phyloP scores from a whole-genome alignment of 2,113 vertebrate species.

The Rutilus rutilus region DNA sequence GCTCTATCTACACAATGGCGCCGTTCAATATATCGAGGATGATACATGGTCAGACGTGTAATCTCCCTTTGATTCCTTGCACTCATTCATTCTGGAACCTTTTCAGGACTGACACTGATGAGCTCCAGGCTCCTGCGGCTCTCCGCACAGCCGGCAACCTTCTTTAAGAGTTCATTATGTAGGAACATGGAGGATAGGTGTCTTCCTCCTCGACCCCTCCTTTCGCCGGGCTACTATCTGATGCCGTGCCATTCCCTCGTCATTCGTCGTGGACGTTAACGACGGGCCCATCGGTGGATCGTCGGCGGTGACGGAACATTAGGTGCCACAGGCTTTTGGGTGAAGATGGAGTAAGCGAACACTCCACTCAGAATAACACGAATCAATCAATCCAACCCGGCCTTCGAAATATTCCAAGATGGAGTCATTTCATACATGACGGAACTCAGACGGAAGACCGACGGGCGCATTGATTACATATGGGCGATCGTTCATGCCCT shows the following conservation, averaged over 20 bases:
- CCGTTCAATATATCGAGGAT: slow-evolving; percentile 98
- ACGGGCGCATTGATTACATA: slow-evolving; percentile 50
- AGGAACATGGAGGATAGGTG: slow-evolving; percentile 44
- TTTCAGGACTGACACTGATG: slow-evolving; percentile 98
- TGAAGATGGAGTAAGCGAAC: slow-evolving; percentile 44
- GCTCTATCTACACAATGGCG: slow-evolving; percentile 98
- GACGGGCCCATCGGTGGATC: neutral
- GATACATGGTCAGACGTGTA: slow-evolving; percentile 99
- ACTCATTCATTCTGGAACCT: slow-evolving; percentile 97
- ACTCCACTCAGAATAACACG: slow-evolving; percentile 42
- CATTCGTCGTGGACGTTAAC: neutral
- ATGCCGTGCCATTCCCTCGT: slow-evolving; percentile 5
- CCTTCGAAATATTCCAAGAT: slow-evolving; percentile 40
- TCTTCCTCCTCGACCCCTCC: slow-evolving; percentile 1
- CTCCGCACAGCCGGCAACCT: slow-evolving; percentile 78
- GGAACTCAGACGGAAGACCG: slow-evolving; percentile 46
- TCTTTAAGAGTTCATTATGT: slow-evolving; percentile 78
- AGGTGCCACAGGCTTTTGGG: slow-evolving; percentile 11
- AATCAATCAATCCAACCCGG: slow-evolving; percentile 53
- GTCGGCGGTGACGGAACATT: neutral
- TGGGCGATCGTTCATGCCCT: neutral
- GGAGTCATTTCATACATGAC: slow-evolving; percentile 56
- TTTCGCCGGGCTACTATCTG: slow-evolving; percentile 19
- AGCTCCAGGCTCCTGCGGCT: slow-evolving; percentile 90
- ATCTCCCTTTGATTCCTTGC: slow-evolving; percentile 98